Percentiles rank a stretch among this genome's conserved stretches.
Evolutionary conservation across 2,888 invertebrate genomes (phyloP).

Genomic region (Chelonus formosanus): DNA sequence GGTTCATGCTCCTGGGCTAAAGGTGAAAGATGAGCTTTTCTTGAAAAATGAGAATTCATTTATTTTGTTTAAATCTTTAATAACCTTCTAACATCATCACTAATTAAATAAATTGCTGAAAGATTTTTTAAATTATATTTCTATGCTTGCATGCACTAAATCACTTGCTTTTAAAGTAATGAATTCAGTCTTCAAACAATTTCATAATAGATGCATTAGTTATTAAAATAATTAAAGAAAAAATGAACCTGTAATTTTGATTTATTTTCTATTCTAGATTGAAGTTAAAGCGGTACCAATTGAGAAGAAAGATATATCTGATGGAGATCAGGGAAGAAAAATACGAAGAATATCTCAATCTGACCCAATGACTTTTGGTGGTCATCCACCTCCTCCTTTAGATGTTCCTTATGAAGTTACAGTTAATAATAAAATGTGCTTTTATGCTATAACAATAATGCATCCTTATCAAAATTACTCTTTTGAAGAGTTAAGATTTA

Average conservation of each 20-base stretch:
- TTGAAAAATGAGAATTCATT: no score
- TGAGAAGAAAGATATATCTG: constrained; percentile 72
- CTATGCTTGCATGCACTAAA: no score
- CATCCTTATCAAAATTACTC: constrained; percentile 92
- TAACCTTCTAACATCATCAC: no score
- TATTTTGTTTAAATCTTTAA: no score
- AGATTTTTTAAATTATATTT: no score
- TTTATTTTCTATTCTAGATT: constrained; percentile 64
- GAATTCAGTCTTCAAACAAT: no score
- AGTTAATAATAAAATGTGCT: constrained; percentile 89
- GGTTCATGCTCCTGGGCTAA: constrained; percentile 85
- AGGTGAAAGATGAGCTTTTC: constrained; percentile 67
- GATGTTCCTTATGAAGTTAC: constrained; percentile 85
- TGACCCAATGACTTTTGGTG: constrained; percentile 71
- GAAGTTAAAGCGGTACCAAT: constrained; percentile 79
- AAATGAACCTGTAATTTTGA: no score
- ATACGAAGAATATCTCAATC: constrained; percentile 68
- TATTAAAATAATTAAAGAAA: no score
- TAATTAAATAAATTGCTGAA: no score
- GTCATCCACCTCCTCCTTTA: constrained; percentile 72
- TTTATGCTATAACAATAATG: constrained; percentile 95
- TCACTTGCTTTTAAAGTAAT: no score
- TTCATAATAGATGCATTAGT: no score
- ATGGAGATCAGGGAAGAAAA: constrained; percentile 71
- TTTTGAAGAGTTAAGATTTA: constrained; percentile 90